These are phyloP conservation scores for Tigriopus japonicus DNA, from an alignment of 1,140 invertebrate species.

Conservation along the genomic window DNA sequence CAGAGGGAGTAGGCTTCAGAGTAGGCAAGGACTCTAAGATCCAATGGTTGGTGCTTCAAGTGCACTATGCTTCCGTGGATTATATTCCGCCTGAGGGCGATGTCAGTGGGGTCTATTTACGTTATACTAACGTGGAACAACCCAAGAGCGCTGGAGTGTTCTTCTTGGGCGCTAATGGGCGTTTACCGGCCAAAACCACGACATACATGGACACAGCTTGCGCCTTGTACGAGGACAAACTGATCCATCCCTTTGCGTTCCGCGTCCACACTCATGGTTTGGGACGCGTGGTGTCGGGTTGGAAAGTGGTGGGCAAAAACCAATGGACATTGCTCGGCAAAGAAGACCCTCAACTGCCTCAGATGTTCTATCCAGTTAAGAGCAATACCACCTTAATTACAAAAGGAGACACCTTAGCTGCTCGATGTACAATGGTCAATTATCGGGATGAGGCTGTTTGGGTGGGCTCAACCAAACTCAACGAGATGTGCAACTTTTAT, in stretches of 20 bases:
- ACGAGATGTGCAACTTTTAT: slow-evolving; percentile 50
- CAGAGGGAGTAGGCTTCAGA: slow-evolving; percentile 50
- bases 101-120: background rate
- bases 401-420: slow-evolving; percentile 46
- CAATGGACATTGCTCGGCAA: slow-evolving; percentile 72
- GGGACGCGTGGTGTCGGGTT: slow-evolving; percentile 71
- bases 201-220: slow-evolving; percentile 80
- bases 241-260: slow-evolving; percentile 83
- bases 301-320: slow-evolving; percentile 37
- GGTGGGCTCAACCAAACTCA: slow-evolving; percentile 17
- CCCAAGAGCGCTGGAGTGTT: slow-evolving; percentile 67
- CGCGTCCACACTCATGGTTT: slow-evolving; percentile 78
- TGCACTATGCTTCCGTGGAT: slow-evolving; percentile 53
- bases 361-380: slow-evolving; percentile 86
- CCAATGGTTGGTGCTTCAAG: slow-evolving; percentile 22
- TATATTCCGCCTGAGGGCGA: slow-evolving; percentile 2
- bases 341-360: slow-evolving; percentile 68
- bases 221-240: slow-evolving; percentile 52
- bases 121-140: slow-evolving; percentile 22
- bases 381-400: slow-evolving; percentile 31
- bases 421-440: slow-evolving; percentile 10
- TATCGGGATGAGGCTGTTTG: background rate
- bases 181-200: slow-evolving; percentile 42
- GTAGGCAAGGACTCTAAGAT: slow-evolving; percentile 2
- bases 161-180: slow-evolving; percentile 58